phyloP scores from a whole-genome alignment of 2,797 vertebrate species.

The Trichosurus vulpecula region DNA sequence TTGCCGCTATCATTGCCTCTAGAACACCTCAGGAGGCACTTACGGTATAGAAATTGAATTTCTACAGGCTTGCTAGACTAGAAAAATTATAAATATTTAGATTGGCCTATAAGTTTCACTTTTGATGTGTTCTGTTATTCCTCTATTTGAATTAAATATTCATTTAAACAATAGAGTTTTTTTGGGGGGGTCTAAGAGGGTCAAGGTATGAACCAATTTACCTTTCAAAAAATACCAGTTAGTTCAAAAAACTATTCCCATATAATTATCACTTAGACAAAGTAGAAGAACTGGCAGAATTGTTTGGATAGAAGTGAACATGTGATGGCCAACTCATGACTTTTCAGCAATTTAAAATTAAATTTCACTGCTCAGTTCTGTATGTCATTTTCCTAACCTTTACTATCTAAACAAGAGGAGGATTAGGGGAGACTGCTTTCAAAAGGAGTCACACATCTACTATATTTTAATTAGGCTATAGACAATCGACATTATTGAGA shows the following conservation, averaged over 20 bases:
- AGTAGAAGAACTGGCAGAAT: conserved; percentile 19
- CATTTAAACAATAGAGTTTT: background rate
- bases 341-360: conserved; percentile 69
- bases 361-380: conserved; percentile 54
- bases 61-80: background rate
- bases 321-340: background rate
- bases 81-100: background rate
- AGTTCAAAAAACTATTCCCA: background rate
- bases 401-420: conserved; percentile 62
- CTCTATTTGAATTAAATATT: background rate
- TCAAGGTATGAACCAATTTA: background rate
- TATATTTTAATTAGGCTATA: conserved; percentile 78
- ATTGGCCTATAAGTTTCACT: background rate
- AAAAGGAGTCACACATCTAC: conserved; percentile 42
- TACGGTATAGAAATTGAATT: background rate
- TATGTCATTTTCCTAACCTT: conserved; percentile 50
- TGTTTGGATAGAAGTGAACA: conserved; percentile 32
- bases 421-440: conserved; percentile 49
- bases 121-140: background rate
- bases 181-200: accelerated
- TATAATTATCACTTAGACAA: background rate
- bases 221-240: background rate
- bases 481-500: conserved; percentile 65
- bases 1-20: background rate
- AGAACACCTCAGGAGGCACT: background rate